These are phyloP conservation scores for Rousettus leschenaultii DNA, from an alignment of 2,113 vertebrate genomes.

Conservation along the genomic window DNA sequence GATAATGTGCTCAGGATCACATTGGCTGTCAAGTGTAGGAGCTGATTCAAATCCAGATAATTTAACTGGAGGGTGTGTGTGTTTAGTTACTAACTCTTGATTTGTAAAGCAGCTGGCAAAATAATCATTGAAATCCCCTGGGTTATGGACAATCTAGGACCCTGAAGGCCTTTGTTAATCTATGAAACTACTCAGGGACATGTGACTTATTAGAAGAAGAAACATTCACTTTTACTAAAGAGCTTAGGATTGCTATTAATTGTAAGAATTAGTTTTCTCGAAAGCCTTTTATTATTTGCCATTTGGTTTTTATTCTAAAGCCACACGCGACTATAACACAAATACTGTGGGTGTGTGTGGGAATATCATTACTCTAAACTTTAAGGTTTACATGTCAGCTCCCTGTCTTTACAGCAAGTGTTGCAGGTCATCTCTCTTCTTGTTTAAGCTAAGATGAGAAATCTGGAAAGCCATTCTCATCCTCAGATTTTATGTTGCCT, in stretches of 20 bases:
- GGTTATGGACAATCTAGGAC: not conserved
- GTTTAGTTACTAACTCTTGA: not conserved
- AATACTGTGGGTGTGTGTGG: constrained; percentile 77
- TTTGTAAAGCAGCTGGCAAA: not conserved
- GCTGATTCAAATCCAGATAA: not conserved
- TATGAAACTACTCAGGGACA: not conserved
- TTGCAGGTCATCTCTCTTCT: not conserved
- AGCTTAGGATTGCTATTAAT: not conserved
- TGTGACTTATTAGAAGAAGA: not conserved
- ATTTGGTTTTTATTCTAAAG: constrained; percentile 82
- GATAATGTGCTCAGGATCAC: not conserved
- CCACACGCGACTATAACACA: constrained; percentile 78
- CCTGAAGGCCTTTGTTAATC: not conserved
- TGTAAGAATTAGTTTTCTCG: constrained; percentile 10
- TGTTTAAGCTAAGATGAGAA: not conserved
- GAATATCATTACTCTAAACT: constrained; percentile 75
- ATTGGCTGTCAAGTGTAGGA: not conserved
- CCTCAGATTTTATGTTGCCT: not conserved
- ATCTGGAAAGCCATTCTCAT: not conserved
- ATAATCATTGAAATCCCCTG: not conserved
- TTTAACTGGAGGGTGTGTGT: not conserved
- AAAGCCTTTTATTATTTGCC: constrained; percentile 63
- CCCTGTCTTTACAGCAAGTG: constrained; percentile 75
- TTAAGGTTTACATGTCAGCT: constrained; percentile 74
- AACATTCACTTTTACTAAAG: not conserved